Base-by-base conservation (phyloP, 2,797 vertebrate genomes). In the Novumbra hubbsi region DNA sequence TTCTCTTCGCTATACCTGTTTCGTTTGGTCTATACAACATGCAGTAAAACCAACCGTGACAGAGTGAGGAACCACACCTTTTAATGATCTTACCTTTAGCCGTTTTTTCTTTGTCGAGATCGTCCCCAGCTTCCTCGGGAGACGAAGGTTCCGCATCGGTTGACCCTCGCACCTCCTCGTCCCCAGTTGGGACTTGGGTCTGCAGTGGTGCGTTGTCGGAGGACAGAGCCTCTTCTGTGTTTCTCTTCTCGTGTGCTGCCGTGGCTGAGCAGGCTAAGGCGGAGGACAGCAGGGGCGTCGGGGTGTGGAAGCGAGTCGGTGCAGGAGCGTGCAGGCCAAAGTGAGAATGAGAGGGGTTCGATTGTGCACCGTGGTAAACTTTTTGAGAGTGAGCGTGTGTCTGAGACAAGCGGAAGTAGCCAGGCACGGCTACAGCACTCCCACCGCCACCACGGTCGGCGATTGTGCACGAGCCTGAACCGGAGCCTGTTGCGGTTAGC, bases 341-440 rank as follows among this genome's bases (percentile, higher is more conserved):
- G 82, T 91, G 89, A 88, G 97, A 96, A 72, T 94, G 94, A 84
- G 94, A 87, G 84, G 95, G 93, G 84, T 93, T 95, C 79, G 95
- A 91, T 76, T 94, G 94, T 82, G 91, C 94, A 76, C 91, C 89
- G 84, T 88, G 90, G 91, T 95, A 98, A 92, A 92, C 94, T 94
- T 98, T 98, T 92, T 92, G 91, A 91, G 96, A 92, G 85, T 95
- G 93, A 89, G 96, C 94, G 85, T 98, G 98, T 78, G 97, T 95
- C 94, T 98, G 98, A 85, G 97, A 98, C 80, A 98, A 93, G 92
- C 98, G 97, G 95, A 98, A 99, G 92, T 99, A 99, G 85, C 98
- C 97, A 73, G 97, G 98, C 84, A 99, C 96, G 57, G 97, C 96
- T 87, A 98, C 96, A 76, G 95, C 94, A 81, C 90, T 88, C 73